Evolutionary conservation across 2,113 vertebrate species (phyloP), one percentile per base, ranked within the genome.

Genomic region (Nettapus auritus): DNA sequence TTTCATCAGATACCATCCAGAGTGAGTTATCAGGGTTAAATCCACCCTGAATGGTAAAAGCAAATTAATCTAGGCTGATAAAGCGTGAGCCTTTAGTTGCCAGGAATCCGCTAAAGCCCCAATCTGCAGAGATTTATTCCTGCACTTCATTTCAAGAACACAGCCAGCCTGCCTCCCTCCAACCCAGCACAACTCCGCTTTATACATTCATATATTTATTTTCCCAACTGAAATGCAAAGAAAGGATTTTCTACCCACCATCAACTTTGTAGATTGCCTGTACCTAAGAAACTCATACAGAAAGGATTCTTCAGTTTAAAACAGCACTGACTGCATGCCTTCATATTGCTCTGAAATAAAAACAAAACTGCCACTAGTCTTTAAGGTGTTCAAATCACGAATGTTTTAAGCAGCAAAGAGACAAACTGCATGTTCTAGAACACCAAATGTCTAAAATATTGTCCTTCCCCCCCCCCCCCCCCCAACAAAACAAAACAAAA

Each of bases 181-280:
- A 66, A 3, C 33, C 29, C 66, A 16, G 29, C 46, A 16, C 56
- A 71, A 23, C 52, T 17, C 16, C 68, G 11, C 12, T 16, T 38
- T 38, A 3, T 0, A 2, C 0, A 0, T 10, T 4, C 10, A 25
- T 0, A 0, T 5, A 34, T 21, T 26, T 13, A 26, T 52, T 33
- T 69, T 59, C 40, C 77, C 62, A 26, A 6, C 29, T 44, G 36
- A 60, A 52, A 69, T 0, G 0, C 18, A 53, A 52, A 33, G 11
- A 73, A 62, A 60, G 20, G 5, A 26, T 22, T 56, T 82, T 31
- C 26, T 64, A 25, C 29, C 60, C 40, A 21, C 62, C 64, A 84
- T 64, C 33, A 28, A 20, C 10, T 16, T 31, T 16, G 31, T 22
- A 33, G 33, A 34, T 28, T 9, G 15, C 50, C 9, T 14, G 33